A percentile compares a stretch with the other conserved stretches of the same genome.
Conservation (phyloP, 2,888 invertebrate species). For the Pseudococcus viburni region DNA sequence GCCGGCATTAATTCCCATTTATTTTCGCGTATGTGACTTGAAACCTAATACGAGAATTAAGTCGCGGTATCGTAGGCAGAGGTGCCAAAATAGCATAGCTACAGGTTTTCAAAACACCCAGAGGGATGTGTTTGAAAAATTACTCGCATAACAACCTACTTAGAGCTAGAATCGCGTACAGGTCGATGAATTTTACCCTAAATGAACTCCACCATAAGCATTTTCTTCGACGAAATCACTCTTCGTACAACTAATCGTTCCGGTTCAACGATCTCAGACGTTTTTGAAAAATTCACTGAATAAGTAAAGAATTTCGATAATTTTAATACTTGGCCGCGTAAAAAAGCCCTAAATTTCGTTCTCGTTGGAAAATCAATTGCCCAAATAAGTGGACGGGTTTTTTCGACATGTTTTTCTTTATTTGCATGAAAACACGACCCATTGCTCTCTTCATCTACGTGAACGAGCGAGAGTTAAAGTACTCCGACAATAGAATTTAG, state of each 20-base stretch:
- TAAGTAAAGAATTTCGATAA: not conserved
- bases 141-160: not conserved
- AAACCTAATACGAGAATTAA: constrained; percentile 22
- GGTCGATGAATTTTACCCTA: too few species aligned
- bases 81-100: not conserved
- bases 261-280: not conserved
- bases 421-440: constrained; percentile 16
- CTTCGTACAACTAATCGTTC: not conserved
- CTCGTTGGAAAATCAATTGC: not conserved
- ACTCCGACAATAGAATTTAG: constrained; percentile 27
- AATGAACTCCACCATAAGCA: too few species aligned
- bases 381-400: not conserved
- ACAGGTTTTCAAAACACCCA: not conserved
- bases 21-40: constrained; percentile 35
- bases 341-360: not conserved
- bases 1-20: constrained; percentile 4
- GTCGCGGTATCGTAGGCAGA: not conserved
- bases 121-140: not conserved
- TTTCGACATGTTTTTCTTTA: constrained; percentile 7
- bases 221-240: not conserved
- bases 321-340: not conserved
- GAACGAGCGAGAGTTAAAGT: constrained; percentile 24
- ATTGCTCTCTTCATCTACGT: constrained; percentile 15
- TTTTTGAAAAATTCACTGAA: too few species aligned
- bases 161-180: not conserved